These are phyloP conservation scores for Limanda limanda DNA, from an alignment of 2,113 vertebrate species.

Conservation along the genomic window DNA sequence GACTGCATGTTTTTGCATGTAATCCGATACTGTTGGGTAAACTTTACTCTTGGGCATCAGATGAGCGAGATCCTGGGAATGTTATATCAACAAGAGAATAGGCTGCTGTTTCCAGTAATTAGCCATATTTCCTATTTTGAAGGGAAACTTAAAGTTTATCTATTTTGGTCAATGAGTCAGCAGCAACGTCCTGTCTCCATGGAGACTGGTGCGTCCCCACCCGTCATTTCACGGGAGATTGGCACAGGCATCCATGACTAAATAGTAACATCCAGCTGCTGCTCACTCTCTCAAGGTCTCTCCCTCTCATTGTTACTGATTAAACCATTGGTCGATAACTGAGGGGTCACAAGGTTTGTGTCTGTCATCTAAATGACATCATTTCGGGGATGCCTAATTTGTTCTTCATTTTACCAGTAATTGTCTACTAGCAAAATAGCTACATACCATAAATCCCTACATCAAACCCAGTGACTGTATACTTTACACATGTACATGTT, in stretches of 20 bases:
- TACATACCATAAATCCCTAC: neutral
- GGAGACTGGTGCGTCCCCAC: slow-evolving; percentile 9
- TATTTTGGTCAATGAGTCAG: slow-evolving; percentile 49
- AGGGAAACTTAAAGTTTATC: slow-evolving; percentile 33
- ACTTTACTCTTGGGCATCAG: neutral
- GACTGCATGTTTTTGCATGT: slow-evolving; percentile 58
- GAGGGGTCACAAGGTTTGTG: neutral
- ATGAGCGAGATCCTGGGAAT: slow-evolving; percentile 27
- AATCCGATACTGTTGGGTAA: slow-evolving; percentile 51
- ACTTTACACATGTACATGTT: too few relatives aligned
- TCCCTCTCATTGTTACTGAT: neutral
- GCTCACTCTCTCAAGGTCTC: neutral
- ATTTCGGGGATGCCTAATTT: neutral
- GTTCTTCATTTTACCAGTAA: neutral
- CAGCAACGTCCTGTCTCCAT: slow-evolving; percentile 46
- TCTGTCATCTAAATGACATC: slow-evolving; percentile 2
- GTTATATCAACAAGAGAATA: slow-evolving; percentile 23
- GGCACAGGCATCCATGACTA: slow-evolving; percentile 52
- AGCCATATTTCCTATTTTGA: slow-evolving; percentile 42
- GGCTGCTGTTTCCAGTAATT: slow-evolving; percentile 15
- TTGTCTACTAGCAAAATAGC: neutral
- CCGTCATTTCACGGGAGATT: slow-evolving; percentile 17
- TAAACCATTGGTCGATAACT: slow-evolving; percentile 37
- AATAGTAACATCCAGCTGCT: slow-evolving; percentile 34
- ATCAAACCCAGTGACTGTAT: too few relatives aligned